Evolutionary conservation across 2,113 vertebrate genomes (phyloP), one percentile per base, ranked within the genome.

Genomic region (Nansenia antarctica): DNA sequence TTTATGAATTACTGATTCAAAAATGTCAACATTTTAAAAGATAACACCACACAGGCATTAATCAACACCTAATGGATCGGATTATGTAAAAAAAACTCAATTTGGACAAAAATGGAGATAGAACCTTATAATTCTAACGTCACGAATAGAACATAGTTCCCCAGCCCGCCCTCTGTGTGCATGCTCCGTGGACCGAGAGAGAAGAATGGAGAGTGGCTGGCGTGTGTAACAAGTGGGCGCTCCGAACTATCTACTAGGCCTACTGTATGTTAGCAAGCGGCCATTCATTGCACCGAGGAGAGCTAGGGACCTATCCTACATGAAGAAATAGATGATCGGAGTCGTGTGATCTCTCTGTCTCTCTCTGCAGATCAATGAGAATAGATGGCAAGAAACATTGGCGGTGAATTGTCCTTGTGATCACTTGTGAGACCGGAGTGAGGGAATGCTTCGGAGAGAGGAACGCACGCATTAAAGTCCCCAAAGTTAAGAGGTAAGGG

Each of bases 351-450:
- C n/a, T n/a, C n/a, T 49, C 45, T 22, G 45, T n/a, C 20, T 49
- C 45, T 49, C n/a, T 49, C 45, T 49, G 45, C 45, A 49, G 45
- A 49, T 49, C n/a, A 49, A 49, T 49, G 45, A 49, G n/a, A 20
- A 49, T 49, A 49, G 5, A 49, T 22, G 45, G 45, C 45, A 49
- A 15, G 45, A 49, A 20, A 49, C 7, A 20, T 11, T 49, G n/a
- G 15, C 20, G n/a, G 15, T 20, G n/a, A 6, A 14, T 49, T 22
- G 45, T 49, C 5, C n/a, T 49, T 8, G 18, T 49, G n/a, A 49
- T 49, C n/a, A 49, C 45, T 6, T 49, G 18, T 49, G 45, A 37
- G 35, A 49, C n/a, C 5, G 45, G 45, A 49, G 45, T 8, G 45
- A n/a, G 45, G 45, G n/a, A 49, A 49, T 49, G 45, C n/a, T 49